Evolutionary conservation across 1,140 invertebrate genomes (phyloP), one percentile per base, ranked within the genome.

Genomic region (Drosophila baimaii): DNA sequence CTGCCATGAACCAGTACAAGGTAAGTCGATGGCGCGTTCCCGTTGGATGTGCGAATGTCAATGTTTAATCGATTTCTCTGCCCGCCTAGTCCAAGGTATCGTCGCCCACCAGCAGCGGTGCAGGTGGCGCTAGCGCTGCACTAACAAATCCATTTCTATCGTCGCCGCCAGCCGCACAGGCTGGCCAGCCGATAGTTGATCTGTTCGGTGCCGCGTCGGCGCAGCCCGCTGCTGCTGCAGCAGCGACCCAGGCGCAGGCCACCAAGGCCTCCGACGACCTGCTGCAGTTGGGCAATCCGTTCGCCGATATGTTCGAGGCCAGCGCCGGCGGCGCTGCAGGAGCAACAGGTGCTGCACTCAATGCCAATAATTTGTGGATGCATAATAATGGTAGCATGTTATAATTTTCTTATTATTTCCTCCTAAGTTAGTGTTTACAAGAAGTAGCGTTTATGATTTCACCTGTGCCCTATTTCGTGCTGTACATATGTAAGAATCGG

Each of bases 1-100:
- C 97, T 29, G 96, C 96, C 33, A 96, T 99, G 94, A 98, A 97
- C 93, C 97, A 98, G 91, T 97, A 98, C 88, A 99, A 98, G 95
- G 98, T 98, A 93, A 92, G 86, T 82, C 35, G 5, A 43, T 57
- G 21, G 7, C 7, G 41, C n/a, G 13, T 52, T 49, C 1, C 2
- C n/a, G n/a, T 2, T 23, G 47, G 17, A 29, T 55, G 55, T 35
- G 25, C 41, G 12, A 25, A 6, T 33, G 39, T 52, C 19, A 29
- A 8, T 44, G 43, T 49, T 58, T 77, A 65, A 73, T 78, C 17
- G 29, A 81, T 73, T 55, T 54, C 10, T 49, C 4, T 66, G 43
- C 49, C 64, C 89, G 92, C 46, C 47, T 92, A 97, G 95, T 95
- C 96, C 46, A 97, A 97, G 92, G 94, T 96, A 58, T 95, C 95